phyloP scores from a whole-genome alignment of 2,113 vertebrate genomes.

The Nannospalax galili region DNA sequence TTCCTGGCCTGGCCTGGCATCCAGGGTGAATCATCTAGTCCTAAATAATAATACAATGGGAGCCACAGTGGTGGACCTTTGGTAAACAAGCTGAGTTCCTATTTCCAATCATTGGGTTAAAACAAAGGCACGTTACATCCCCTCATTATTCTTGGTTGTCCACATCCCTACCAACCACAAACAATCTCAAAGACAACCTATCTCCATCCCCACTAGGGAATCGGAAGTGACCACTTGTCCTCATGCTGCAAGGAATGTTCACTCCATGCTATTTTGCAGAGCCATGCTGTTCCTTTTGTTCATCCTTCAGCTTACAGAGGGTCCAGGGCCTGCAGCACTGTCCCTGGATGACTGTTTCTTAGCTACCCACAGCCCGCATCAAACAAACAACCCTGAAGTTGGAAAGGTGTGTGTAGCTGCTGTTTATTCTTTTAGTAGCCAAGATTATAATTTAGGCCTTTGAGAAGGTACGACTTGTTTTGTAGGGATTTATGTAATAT shows the following conservation, averaged over 20 bases:
- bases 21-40: neutral
- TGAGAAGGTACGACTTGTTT: constrained; percentile 31
- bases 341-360: neutral
- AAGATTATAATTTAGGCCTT: neutral
- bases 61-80: neutral
- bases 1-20: neutral
- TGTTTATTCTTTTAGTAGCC: neutral
- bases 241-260: neutral
- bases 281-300: neutral
- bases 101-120: neutral
- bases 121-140: neutral
- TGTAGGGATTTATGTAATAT: neutral
- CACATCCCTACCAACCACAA: neutral
- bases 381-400: neutral
- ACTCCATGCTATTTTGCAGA: neutral
- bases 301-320: neutral
- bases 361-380: neutral
- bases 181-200: neutral
- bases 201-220: neutral
- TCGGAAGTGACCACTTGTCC: neutral
- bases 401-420: neutral
- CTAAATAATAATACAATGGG: neutral
- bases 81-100: neutral
- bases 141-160: neutral
- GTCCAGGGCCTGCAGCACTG: neutral